A percentile compares a stretch with the other conserved stretches of the same genome.
Conservation (phyloP, 37 sponge, comb jelly and placozoan species). For the Axinella damicornis region DNA sequence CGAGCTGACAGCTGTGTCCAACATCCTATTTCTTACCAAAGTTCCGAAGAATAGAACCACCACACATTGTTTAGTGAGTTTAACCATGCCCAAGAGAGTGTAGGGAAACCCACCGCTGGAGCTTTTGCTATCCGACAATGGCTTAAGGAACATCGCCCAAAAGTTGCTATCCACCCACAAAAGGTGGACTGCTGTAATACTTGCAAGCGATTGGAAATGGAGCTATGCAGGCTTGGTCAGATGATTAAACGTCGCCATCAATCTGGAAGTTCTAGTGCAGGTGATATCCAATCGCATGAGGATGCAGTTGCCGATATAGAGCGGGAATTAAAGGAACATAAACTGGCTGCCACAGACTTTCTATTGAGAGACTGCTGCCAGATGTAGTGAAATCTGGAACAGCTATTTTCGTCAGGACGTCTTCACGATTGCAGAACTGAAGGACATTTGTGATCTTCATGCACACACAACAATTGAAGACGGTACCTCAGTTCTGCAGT, state of each 20-base stretch:
- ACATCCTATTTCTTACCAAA: slow-evolving; percentile 33
- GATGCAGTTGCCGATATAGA: no score
- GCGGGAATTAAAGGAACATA: no score
- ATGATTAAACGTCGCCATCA: neutral
- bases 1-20: slow-evolving; percentile 6
- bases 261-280: no score
- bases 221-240: neutral
- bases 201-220: slow-evolving; percentile 16
- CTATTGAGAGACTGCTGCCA: no score
- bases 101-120: neutral
- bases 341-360: no score
- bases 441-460: neutral
- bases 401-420: slow-evolving; percentile 16
- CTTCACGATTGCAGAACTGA: slow-evolving; percentile 30
- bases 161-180: slow-evolving; percentile 41
- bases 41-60: slow-evolving; percentile 9
- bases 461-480: slow-evolving; percentile 1
- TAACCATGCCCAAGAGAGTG: slow-evolving; percentile 18
- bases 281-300: no score
- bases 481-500: slow-evolving; percentile 4
- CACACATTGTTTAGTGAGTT: slow-evolving; percentile 21
- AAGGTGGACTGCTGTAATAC: slow-evolving; percentile 45
- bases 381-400: no score
- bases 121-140: slow-evolving; percentile 9
- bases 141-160: slow-evolving; percentile 30